Evolutionary conservation across 2,113 vertebrate genomes (phyloP).

Genomic region (Tursiops truncatus): DNA sequence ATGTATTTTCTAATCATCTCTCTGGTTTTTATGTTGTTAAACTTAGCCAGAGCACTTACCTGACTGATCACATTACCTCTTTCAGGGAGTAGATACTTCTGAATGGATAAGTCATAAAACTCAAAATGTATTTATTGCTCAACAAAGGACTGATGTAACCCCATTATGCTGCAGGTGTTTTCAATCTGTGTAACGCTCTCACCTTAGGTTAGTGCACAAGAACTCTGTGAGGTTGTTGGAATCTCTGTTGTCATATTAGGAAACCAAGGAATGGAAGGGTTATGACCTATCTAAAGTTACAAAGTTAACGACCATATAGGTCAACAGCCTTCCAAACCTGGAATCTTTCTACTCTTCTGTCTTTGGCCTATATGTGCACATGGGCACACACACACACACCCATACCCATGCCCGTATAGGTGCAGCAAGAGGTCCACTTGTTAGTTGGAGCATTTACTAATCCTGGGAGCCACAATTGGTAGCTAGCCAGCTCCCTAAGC

Average conservation of each 20-base stretch:
- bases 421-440: background rate
- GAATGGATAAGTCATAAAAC: background rate
- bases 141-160: background rate
- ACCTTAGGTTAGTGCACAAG: background rate
- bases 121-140: background rate
- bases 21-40: conserved; percentile 13
- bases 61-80: background rate
- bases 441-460: background rate
- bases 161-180: background rate
- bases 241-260: background rate
- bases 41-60: background rate
- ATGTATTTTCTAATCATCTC: background rate
- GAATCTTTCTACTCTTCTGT: background rate
- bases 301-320: background rate
- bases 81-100: background rate
- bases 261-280: background rate
- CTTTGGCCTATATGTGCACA: background rate
- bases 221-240: background rate
- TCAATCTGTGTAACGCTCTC: background rate
- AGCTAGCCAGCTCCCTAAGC: background rate
- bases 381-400: background rate
- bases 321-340: background rate
- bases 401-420: background rate
- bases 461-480: background rate
- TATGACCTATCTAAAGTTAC: background rate